Percentiles rank a stretch among this genome's conserved stretches.
Conservation (phyloP, 2,888 invertebrate genomes). For the Phorcus lineatus region DNA sequence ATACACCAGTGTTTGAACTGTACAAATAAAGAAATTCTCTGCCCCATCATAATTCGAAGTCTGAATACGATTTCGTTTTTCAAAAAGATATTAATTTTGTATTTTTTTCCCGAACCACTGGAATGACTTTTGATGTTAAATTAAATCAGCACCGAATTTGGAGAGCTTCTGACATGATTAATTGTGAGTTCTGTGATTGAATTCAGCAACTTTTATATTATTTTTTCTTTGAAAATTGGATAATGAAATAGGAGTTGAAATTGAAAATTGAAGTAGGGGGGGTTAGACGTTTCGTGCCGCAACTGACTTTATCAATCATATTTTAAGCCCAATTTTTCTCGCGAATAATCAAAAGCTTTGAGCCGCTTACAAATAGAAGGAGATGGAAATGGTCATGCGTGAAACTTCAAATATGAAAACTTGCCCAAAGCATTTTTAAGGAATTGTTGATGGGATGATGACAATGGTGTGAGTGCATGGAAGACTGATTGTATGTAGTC, state of each 20-base stretch:
- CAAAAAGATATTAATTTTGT: constrained; percentile 24
- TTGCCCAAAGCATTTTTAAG: background rate
- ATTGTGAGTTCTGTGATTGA: constrained; percentile 15
- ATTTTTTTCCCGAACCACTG: constrained; percentile 1
- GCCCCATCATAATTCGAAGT: constrained; percentile 15
- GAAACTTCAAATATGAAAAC: background rate
- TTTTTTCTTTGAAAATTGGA: constrained; percentile 15
- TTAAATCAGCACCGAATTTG: constrained; percentile 13
- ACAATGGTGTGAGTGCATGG: background rate
- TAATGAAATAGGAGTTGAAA: constrained; percentile 13
- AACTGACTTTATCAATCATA: constrained; percentile 15
- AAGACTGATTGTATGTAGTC: background rate
- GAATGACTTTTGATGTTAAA: constrained; percentile 23
- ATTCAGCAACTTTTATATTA: constrained; percentile 15
- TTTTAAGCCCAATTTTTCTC: constrained; percentile 15
- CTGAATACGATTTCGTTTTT: constrained; percentile 19
- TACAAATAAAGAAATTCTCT: constrained; percentile 17
- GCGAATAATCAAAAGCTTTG: background rate
- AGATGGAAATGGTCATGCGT: background rate
- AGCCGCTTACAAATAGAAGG: background rate
- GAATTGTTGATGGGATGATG: background rate
- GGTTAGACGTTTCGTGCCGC: constrained; percentile 13
- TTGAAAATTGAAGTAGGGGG: constrained; percentile 10
- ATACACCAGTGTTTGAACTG: constrained; percentile 20
- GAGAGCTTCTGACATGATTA: constrained; percentile 15